Conservation (phyloP, 2,797 vertebrate genomes). For the Erethizon dorsatum region DNA sequence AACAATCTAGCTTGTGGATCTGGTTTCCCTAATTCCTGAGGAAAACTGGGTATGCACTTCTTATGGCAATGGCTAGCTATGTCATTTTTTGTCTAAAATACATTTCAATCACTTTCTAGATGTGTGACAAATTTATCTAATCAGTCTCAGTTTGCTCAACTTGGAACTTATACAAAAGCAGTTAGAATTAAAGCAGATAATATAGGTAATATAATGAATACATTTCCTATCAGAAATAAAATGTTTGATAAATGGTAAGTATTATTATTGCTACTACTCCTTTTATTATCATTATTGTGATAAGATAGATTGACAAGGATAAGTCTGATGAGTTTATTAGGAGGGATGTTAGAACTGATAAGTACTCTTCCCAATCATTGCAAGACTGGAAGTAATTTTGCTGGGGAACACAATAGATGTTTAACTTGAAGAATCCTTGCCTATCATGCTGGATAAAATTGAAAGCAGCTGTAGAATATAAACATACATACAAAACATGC, state of each 20-base stretch:
- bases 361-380: neutral
- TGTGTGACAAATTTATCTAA: neutral
- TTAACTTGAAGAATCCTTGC: neutral
- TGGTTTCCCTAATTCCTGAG: neutral
- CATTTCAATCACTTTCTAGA: neutral
- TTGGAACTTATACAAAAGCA: neutral
- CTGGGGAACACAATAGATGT: neutral
- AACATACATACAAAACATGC: rapidly evolving
- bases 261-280: neutral
- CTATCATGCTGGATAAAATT: neutral
- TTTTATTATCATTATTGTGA: neutral
- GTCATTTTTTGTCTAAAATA: neutral
- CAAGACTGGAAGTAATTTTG: neutral
- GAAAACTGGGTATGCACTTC: neutral
- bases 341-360: neutral
- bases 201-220: neutral
- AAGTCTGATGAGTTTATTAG: neutral
- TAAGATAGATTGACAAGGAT: neutral
- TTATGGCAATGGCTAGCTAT: neutral
- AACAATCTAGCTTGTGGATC: neutral
- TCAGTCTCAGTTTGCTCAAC: neutral
- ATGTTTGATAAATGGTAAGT: neutral
- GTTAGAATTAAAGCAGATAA: neutral
- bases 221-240: neutral
- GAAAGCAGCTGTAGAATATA: neutral